These are phyloP conservation scores for Scomberomorus guttatus DNA, from an alignment of 2,797 vertebrate species.

Conservation along the genomic window DNA sequence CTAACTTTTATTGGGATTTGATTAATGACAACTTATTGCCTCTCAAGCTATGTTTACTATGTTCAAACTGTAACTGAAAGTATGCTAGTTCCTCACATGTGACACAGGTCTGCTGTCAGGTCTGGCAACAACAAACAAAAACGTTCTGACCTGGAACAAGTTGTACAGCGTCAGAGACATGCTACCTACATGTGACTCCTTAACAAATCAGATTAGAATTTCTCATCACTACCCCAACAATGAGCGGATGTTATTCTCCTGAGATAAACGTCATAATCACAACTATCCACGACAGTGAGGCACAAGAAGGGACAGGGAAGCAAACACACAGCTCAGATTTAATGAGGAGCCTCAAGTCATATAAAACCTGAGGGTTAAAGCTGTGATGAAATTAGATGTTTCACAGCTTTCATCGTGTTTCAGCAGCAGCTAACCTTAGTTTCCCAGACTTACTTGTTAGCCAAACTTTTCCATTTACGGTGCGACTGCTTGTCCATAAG, in stretches of 20 bases:
- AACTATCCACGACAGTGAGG: neutral
- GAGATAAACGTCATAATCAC: neutral
- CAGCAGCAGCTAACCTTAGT: too few relatives aligned
- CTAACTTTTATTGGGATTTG: neutral
- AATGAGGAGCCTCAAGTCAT: neutral
- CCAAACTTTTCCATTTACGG: too few relatives aligned
- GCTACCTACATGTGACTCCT: neutral
- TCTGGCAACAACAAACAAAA: constrained; percentile 6
- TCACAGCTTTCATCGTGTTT: too few relatives aligned
- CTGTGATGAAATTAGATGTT: neutral
- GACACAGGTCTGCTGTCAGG: neutral
- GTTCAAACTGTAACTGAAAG: neutral
- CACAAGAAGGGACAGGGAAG: neutral
- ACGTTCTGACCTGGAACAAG: neutral
- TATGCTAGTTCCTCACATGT: neutral
- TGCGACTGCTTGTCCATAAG: too few relatives aligned
- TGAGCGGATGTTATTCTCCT: neutral
- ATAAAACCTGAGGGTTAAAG: neutral
- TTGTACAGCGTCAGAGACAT: neutral
- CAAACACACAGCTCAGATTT: neutral
- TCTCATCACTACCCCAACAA: neutral
- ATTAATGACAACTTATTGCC: neutral
- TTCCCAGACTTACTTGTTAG: too few relatives aligned
- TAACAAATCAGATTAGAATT: constrained; percentile 9
- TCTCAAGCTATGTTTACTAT: too few relatives aligned